These are phyloP conservation scores for Drosophila leonis DNA, from an alignment of 2,888 invertebrate species.

Conservation along the genomic window DNA sequence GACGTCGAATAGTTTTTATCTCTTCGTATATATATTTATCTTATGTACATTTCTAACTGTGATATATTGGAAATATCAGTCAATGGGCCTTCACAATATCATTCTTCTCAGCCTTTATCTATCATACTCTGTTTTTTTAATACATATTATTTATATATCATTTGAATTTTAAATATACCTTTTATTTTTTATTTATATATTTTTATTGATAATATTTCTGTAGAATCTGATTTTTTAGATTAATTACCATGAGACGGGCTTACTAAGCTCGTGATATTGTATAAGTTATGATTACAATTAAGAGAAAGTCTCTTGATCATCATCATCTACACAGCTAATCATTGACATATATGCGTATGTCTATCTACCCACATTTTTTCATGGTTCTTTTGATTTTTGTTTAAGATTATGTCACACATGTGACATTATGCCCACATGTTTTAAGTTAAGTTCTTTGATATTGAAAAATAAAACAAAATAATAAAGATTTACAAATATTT, in stretches of 20 bases:
- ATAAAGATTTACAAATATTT: not conserved
- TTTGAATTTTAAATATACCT: constrained; percentile 31
- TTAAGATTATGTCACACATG: no score
- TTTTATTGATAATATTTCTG: not conserved
- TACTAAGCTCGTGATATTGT: not conserved
- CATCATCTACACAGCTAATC: not conserved
- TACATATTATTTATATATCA: constrained; percentile 27
- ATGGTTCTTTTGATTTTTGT: not conserved
- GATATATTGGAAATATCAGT: constrained; percentile 68
- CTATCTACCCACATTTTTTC: not conserved
- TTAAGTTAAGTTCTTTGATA: not conserved
- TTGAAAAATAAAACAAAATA: not conserved
- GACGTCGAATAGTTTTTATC: constrained; percentile 63
- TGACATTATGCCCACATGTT: not conserved
- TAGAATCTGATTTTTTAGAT: not conserved
- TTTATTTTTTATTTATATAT: constrained; percentile 15
- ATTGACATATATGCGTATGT: not conserved
- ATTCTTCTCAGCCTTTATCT: constrained; percentile 34
- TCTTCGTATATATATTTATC: constrained; percentile 19
- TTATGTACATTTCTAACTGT: constrained; percentile 57
- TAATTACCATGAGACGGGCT: not conserved
- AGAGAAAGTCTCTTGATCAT: not conserved
- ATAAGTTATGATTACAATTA: not conserved
- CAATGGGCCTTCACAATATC: constrained; percentile 49
- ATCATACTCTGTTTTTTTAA: constrained; percentile 32